These are phyloP conservation scores for Indri indri DNA, from an alignment of 2,113 vertebrate genomes.

Conservation along the genomic window DNA sequence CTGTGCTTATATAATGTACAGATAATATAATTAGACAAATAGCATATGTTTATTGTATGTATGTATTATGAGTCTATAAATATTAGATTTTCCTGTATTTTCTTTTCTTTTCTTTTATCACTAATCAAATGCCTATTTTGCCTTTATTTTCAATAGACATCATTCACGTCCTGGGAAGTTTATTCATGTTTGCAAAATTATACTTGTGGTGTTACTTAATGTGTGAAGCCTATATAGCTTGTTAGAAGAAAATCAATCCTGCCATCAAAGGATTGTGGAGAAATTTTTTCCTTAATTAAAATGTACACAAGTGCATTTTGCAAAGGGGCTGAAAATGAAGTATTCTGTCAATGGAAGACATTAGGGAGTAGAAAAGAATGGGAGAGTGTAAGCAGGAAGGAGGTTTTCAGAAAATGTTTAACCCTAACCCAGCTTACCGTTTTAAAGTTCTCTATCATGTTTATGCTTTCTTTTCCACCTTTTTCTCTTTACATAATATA, in stretches of 20 bases:
- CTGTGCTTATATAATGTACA: not conserved
- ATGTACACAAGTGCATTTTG: constrained; percentile 20
- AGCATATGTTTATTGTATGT: rapidly evolving
- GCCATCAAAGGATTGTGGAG: constrained; percentile 32
- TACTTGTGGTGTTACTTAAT: not conserved
- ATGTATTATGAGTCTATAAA: not conserved
- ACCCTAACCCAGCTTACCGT: not conserved
- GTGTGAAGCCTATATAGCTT: constrained; percentile 33
- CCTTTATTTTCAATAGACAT: not conserved
- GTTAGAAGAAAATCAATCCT: constrained; percentile 56
- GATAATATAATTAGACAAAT: not conserved
- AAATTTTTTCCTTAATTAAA: not conserved
- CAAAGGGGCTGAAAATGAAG: not conserved
- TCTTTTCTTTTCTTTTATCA: not conserved
- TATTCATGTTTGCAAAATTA: not conserved
- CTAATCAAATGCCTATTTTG: not conserved
- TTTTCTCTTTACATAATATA: not conserved
- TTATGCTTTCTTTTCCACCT: not conserved
- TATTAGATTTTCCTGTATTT: not conserved
- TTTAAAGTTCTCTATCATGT: not conserved
- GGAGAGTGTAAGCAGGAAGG: not conserved
- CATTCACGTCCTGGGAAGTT: not conserved
- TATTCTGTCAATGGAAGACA: not conserved
- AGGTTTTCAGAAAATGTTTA: not conserved
- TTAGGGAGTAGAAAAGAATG: not conserved